Percentiles rank a stretch among this genome's conserved stretches.
These are phyloP conservation scores for Sebastes flavidus DNA, from an alignment of 2,797 vertebrate species.

Conservation along the genomic window DNA sequence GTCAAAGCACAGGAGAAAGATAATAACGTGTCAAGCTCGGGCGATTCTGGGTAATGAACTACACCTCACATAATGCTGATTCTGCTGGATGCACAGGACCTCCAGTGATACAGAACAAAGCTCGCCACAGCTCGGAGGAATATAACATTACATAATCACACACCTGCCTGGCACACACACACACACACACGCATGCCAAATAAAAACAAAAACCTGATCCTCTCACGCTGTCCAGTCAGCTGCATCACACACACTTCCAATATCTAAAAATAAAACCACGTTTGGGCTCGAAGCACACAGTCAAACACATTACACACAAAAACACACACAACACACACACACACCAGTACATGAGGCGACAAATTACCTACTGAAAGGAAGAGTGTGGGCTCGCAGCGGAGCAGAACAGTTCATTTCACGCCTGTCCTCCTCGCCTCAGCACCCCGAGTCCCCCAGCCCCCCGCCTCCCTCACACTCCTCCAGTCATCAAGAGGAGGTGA, in stretches of 20 bases:
- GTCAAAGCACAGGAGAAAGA: constrained; percentile 84
- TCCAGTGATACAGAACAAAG: constrained; percentile 75
- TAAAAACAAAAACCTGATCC: constrained; percentile 45
- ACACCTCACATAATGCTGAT: constrained; percentile 83
- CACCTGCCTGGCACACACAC: constrained; percentile 30
- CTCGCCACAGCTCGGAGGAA: constrained; percentile 55
- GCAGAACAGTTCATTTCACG: constrained; percentile 89
- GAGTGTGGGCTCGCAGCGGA: constrained; percentile 78
- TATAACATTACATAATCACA: constrained; percentile 71
- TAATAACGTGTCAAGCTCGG: constrained; percentile 86
- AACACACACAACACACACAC: constrained; percentile 51
- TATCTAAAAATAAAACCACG: constrained; percentile 62
- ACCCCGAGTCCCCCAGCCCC: constrained; percentile 36
- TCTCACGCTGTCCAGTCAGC: constrained; percentile 28
- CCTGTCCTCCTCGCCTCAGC: constrained; percentile 82
- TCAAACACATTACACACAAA: constrained; percentile 47
- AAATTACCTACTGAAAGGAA: constrained; percentile 83
- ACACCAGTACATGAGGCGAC: constrained; percentile 78
- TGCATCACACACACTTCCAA: constrained; percentile 24
- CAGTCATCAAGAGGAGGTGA: constrained; percentile 65
- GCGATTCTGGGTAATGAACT: constrained; percentile 83
- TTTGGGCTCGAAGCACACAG: constrained; percentile 11
- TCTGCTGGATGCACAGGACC: constrained; percentile 76
- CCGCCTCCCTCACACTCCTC: constrained; percentile 37
- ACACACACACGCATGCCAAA: constrained; percentile 4